Base-by-base conservation (phyloP, 2,888 invertebrate species). In the Heliconius ismenius region DNA sequence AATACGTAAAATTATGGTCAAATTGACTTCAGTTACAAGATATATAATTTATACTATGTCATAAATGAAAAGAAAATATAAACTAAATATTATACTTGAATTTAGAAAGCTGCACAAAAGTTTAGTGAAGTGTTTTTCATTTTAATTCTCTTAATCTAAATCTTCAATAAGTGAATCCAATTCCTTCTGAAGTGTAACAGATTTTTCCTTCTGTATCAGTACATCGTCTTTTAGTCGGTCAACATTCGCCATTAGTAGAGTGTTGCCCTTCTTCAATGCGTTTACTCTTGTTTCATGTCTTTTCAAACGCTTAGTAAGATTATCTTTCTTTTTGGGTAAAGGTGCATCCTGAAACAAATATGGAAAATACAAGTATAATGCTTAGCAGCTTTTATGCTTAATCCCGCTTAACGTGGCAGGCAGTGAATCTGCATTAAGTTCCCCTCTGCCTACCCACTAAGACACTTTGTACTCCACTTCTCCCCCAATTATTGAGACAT, bases 151-250 rank as follows among this genome's bases (percentile, higher is more conserved):
- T 91, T 95, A 97, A 85, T 97, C 97, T 85, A 98, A 95, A 91
- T 98, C 98, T 60, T 97, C 97, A 80, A 98, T 95, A 32, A 98
- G 96, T 7, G 98, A 97, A 89, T 98, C 98, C 79, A 98, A 91
- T 89, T 98, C 98, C 84, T 97, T 96, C 90, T 98, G 97, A 69
- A 98, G 91, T 64, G 95, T 94, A 69, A 95, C 93, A 11, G 98
- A 97, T 90, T 97, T 96, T 83, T 98, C 97, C 83, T 97, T 96
- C 83, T 98, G 97, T 86, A 97, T 97, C 75, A 96, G 95, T 68
- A 98, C 95, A 86, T 98, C 97, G 87, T 98, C 98, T 88, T 98
- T 97, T 78, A 98, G 91, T 85, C 97, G 95, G 89, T 98, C 98
- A 0, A 98, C 97, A 87, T 98, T 98, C 0, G 98, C 97, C 92